Conservation (phyloP, 2,797 vertebrate species). For the Leucoraja ocellata region DNA sequence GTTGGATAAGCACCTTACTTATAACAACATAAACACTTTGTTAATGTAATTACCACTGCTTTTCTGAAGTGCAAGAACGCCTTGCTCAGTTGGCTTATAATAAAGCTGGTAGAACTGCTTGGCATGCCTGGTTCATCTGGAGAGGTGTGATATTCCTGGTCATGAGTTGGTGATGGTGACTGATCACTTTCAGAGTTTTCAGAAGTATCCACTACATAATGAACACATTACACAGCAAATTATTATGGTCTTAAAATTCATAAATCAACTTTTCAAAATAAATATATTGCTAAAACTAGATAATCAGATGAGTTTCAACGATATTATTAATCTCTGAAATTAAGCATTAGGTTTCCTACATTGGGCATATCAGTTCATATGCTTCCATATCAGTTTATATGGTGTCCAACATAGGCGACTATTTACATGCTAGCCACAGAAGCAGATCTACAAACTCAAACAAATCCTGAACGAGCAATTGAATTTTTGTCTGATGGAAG, state of each 20-base stretch:
- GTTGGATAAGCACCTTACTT: too few species aligned
- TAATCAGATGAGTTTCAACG: neutral
- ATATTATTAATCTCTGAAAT: neutral
- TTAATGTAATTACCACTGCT: slow-evolving; percentile 68
- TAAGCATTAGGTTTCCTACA: too few species aligned
- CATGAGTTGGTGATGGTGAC: slow-evolving; percentile 42
- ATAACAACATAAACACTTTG: slow-evolving; percentile 18
- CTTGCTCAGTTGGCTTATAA: slow-evolving; percentile 63
- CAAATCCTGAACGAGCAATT: too few species aligned
- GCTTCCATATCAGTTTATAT: too few species aligned
- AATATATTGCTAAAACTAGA: neutral
- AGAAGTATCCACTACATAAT: neutral
- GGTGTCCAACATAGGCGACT: too few species aligned
- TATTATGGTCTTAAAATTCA: neutral
- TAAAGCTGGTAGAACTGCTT: slow-evolving; percentile 39
- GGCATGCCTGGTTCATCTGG: neutral
- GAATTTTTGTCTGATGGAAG: too few species aligned
- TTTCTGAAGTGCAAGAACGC: slow-evolving; percentile 68
- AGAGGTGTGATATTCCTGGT: neutral
- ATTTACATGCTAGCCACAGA: too few species aligned
- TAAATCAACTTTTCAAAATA: neutral
- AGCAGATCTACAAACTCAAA: too few species aligned
- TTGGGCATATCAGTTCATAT: too few species aligned
- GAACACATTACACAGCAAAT: neutral
- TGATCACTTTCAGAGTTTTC: slow-evolving; percentile 44